These are phyloP conservation scores for Ctenicera cuprea DNA, from an alignment of 2,888 invertebrate species.

Conservation along the genomic window DNA sequence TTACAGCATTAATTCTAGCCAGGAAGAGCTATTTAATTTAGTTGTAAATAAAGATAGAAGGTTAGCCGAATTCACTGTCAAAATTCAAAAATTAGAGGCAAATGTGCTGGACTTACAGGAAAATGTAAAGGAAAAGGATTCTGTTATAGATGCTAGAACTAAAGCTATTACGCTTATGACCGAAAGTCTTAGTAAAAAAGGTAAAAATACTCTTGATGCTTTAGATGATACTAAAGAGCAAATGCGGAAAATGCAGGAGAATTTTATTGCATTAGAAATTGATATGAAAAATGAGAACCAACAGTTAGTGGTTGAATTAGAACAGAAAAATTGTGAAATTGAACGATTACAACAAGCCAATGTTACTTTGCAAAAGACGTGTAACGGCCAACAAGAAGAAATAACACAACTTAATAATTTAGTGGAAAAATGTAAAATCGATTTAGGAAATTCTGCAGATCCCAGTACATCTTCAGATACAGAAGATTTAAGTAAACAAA, in stretches of 20 bases:
- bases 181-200: conserved; percentile 82
- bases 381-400: conserved; percentile 13
- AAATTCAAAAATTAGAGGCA: conserved; percentile 84
- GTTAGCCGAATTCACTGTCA: conserved; percentile 80
- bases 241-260: conserved; percentile 87
- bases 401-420: conserved; percentile 9
- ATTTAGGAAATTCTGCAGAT: neutral
- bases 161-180: conserved; percentile 86
- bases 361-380: conserved; percentile 47
- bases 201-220: conserved; percentile 82
- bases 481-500: conserved; percentile 24
- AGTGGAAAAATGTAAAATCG: neutral
- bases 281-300: conserved; percentile 84
- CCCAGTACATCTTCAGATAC: neutral
- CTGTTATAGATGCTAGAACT: conserved; percentile 87
- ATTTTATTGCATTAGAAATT: conserved; percentile 82
- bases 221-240: conserved; percentile 88
- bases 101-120: conserved; percentile 89
- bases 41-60: conserved; percentile 79
- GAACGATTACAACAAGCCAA: conserved; percentile 71
- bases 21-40: conserved; percentile 70
- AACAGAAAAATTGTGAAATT: conserved; percentile 74
- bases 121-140: conserved; percentile 87
- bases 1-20: conserved; percentile 66
- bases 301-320: conserved; percentile 75